These are phyloP conservation scores for Nannoperca obscura DNA, from an alignment of 2,797 vertebrate species.

Conservation along the genomic window DNA sequence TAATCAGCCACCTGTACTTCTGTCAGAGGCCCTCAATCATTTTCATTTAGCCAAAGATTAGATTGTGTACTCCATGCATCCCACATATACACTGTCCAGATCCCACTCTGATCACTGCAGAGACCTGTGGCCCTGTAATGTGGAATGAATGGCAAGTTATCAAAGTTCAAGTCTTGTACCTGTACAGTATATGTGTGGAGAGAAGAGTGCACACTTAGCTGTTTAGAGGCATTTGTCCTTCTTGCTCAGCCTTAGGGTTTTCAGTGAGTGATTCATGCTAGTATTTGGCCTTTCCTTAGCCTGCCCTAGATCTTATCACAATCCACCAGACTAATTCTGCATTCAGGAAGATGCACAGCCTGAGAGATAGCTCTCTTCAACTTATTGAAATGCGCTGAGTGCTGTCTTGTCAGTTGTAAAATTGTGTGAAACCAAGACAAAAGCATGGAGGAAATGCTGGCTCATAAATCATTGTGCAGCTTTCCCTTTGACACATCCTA, in stretches of 20 bases:
- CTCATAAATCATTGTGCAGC: conserved; percentile 82
- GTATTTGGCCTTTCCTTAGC: conserved; percentile 84
- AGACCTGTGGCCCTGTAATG: conserved; percentile 38
- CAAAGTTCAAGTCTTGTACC: conserved; percentile 47
- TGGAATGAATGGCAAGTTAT: conserved; percentile 43
- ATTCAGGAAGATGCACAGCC: conserved; percentile 82
- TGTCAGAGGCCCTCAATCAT: conserved; percentile 70
- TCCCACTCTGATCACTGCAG: conserved; percentile 12
- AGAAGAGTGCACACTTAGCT: conserved; percentile 65
- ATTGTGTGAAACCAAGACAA: conserved; percentile 83
- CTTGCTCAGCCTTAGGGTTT: conserved; percentile 76
- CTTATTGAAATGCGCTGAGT: conserved; percentile 85
- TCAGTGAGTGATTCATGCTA: conserved; percentile 83
- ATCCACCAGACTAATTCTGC: conserved; percentile 84
- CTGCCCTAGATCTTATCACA: conserved; percentile 85
- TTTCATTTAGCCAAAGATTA: conserved; percentile 64
- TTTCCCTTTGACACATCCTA: conserved; percentile 80
- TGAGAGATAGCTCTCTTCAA: conserved; percentile 82
- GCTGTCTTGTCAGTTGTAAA: conserved; percentile 85
- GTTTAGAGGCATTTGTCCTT: conserved; percentile 73
- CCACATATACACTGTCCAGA: conserved; percentile 27
- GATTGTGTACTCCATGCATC: conserved; percentile 36
- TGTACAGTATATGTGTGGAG: conserved; percentile 30
- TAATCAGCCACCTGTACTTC: conserved; percentile 58
- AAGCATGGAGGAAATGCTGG: conserved; percentile 74